These are phyloP conservation scores for Drosophila pachea DNA, from an alignment of 1,140 invertebrate species.

Conservation along the genomic window DNA sequence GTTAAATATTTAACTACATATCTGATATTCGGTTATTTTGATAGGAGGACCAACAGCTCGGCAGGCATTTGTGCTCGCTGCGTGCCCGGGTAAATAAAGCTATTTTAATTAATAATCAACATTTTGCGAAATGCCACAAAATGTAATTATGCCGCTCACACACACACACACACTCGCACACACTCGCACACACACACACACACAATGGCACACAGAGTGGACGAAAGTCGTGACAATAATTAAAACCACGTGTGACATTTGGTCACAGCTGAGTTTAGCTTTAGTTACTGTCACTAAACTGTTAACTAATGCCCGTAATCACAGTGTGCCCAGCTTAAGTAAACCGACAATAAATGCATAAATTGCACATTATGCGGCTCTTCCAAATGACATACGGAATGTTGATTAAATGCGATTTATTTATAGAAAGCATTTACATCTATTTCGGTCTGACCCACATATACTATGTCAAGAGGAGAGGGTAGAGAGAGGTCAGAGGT, in stretches of 20 bases:
- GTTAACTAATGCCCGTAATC: constrained; percentile 6
- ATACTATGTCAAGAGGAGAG: neutral
- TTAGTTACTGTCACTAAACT: constrained; percentile 1
- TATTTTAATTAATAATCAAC: constrained; percentile 77
- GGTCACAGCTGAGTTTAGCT: constrained; percentile 57
- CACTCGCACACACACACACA: constrained; percentile 18
- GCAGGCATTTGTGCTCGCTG: constrained; percentile 21
- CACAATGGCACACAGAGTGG: neutral
- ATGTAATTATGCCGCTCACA: constrained; percentile 62
- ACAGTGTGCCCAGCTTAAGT: constrained; percentile 22
- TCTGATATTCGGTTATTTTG: constrained; percentile 46
- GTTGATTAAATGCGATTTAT: constrained; percentile 33
- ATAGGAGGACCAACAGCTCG: constrained; percentile 29
- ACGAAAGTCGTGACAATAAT: constrained; percentile 54
- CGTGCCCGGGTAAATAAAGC: constrained; percentile 61
- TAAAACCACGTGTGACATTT: constrained; percentile 74
- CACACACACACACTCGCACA: constrained; percentile 32
- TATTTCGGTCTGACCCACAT: constrained; percentile 12
- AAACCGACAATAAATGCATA: constrained; percentile 25
- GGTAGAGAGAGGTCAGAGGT: neutral
- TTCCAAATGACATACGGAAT: constrained; percentile 23
- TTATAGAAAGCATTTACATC: constrained; percentile 4
- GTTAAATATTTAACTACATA: constrained; percentile 70
- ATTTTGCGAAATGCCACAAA: constrained; percentile 72
- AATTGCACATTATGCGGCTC: constrained; percentile 22